Percentiles rank a stretch among this genome's conserved stretches.
Evolutionary conservation across 2,888 invertebrate species (phyloP).

Genomic region (Conomelus anceps): DNA sequence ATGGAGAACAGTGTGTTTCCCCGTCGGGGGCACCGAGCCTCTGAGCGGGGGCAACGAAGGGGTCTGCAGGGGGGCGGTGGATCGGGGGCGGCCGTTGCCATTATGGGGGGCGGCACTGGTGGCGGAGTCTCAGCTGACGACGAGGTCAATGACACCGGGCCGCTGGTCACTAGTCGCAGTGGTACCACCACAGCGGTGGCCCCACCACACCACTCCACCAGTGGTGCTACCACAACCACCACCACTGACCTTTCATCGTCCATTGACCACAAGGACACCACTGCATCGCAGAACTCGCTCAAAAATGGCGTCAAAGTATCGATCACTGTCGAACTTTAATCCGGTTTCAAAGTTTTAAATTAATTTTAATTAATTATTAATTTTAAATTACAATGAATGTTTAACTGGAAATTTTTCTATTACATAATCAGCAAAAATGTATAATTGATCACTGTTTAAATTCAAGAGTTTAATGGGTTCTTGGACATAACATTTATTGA

Average conservation of each 20-base stretch:
- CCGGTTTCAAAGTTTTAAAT: neutral
- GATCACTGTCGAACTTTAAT: neutral
- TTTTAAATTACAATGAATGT: too few species aligned
- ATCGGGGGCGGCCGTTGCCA: neutral
- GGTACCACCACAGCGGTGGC: neutral
- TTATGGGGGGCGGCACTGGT: neutral
- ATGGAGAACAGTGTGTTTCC: constrained; percentile 82
- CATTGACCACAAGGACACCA: too few species aligned
- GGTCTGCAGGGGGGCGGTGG: too few species aligned
- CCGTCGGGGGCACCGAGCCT: constrained; percentile 43
- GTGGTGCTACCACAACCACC: neutral
- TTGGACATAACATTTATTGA: too few species aligned
- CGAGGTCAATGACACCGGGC: neutral
- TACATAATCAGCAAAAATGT: neutral
- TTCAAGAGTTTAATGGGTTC: too few species aligned
- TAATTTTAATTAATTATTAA: too few species aligned
- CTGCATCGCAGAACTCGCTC: too few species aligned
- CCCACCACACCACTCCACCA: too few species aligned
- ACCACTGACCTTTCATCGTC: neutral
- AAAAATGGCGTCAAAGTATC: neutral
- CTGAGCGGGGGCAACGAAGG: constrained; percentile 33
- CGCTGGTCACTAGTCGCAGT: neutral
- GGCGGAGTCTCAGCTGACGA: neutral
- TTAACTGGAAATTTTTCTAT: too few species aligned
- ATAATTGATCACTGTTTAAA: too few species aligned